Percentiles rank a stretch among this genome's conserved stretches.
phyloP scores from a whole-genome alignment of 1,140 invertebrate species.

The Bacillus rossius region DNA sequence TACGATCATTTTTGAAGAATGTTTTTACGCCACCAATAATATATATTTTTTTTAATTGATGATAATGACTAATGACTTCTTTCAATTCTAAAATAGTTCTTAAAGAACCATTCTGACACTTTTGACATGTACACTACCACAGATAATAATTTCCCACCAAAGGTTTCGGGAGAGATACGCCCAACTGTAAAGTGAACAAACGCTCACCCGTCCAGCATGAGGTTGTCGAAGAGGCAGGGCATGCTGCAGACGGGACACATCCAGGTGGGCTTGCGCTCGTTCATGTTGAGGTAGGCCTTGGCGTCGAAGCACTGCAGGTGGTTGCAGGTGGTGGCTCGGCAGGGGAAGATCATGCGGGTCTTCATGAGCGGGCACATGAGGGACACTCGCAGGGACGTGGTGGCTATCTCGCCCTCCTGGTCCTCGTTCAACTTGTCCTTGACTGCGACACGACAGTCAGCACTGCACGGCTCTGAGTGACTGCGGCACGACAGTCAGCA shows the following conservation, averaged over 20 bases:
- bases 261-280: slow-evolving; percentile 98
- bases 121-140: too few relatives aligned
- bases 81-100: too few relatives aligned
- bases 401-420: slow-evolving; percentile 91
- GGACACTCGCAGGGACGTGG: slow-evolving; percentile 87
- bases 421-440: slow-evolving; percentile 93
- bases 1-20: too few relatives aligned
- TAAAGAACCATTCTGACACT: too few relatives aligned
- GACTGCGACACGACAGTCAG: slow-evolving; percentile 57
- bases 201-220: slow-evolving; percentile 87
- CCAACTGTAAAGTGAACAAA: too few relatives aligned
- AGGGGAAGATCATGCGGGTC: slow-evolving; percentile 90
- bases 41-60: too few relatives aligned
- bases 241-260: slow-evolving; percentile 97
- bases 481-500: too few relatives aligned
- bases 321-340: slow-evolving; percentile 80
- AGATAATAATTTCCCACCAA: too few relatives aligned
- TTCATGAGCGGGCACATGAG: slow-evolving; percentile 88
- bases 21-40: too few relatives aligned
- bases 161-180: too few relatives aligned
- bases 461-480: too few relatives aligned
- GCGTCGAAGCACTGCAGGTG: slow-evolving; percentile 99
- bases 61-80: too few relatives aligned
- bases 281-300: slow-evolving; percentile 93
- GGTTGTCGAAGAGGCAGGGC: slow-evolving; percentile 78